A percentile compares a stretch with the other conserved stretches of the same genome.
These are phyloP conservation scores for Helicoverpa zea DNA, from an alignment of 1,140 invertebrate genomes.

Conservation along the genomic window DNA sequence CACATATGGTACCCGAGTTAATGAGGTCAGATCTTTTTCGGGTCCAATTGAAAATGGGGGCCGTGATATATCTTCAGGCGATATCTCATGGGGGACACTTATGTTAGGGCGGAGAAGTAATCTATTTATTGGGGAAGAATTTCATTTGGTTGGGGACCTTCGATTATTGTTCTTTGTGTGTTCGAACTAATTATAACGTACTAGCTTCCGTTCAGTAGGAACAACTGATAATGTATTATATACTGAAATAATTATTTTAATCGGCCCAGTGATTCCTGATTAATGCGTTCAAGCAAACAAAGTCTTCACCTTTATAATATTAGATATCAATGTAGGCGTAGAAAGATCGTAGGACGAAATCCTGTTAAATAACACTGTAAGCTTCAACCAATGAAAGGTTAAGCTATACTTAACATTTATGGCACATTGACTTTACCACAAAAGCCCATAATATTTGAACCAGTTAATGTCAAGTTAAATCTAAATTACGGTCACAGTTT, in stretches of 20 bases:
- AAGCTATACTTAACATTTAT: too few species aligned
- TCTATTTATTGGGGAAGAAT: constrained; percentile 13
- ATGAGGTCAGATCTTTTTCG: constrained; percentile 40
- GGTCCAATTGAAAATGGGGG: constrained; percentile 42
- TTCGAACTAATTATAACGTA: too few species aligned
- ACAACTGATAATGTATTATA: too few species aligned
- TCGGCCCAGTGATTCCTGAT: too few species aligned
- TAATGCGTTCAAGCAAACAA: too few species aligned
- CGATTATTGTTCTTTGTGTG: not conserved
- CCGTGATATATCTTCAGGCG: constrained; percentile 17
- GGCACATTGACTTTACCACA: too few species aligned
- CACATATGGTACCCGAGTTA: constrained; percentile 33
- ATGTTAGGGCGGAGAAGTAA: constrained; percentile 5
- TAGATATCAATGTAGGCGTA: not conserved
- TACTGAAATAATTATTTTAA: too few species aligned
- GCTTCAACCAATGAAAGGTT: too few species aligned
- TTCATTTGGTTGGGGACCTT: not conserved
- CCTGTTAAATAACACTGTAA: too few species aligned
- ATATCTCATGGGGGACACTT: constrained; percentile 33
- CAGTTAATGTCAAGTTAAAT: not conserved
- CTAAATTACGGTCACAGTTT: not conserved
- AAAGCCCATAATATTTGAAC: not conserved
- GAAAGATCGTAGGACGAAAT: too few species aligned
- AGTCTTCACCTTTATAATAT: too few species aligned
- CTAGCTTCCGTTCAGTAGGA: too few species aligned